Base-by-base conservation (phyloP, 2,888 invertebrate species). In the Hyposoter didymator region DNA sequence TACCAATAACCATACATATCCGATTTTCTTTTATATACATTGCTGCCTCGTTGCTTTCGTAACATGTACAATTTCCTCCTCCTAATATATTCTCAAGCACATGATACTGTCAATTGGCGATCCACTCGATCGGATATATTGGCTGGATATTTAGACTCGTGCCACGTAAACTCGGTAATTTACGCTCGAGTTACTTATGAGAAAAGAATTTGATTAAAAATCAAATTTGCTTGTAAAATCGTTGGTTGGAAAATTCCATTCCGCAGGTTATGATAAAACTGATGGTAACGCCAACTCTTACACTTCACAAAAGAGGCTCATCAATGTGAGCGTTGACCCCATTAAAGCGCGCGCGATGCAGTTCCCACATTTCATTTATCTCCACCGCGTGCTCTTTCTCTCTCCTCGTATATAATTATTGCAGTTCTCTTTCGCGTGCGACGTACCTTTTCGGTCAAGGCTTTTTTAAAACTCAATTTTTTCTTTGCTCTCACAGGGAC, bases 21-120 rank as follows among this genome's bases (percentile, higher is more conserved):
- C 22, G 52, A 64, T 67, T 49, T 64, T 39, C 7, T 22, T 67
- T 43, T 32, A 67, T 78, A 78, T 55, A 55, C n/a, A n/a, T n/a
- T 78, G 73, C 67, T 64, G 62, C 45, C 49, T 82, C 69, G 39
- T 10, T 39, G 49, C 69, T 74, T 47, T 74, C 8, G 1, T 39
- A 67, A 19, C 32, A 45, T 35, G 39, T 39, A 62, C 62, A 47
- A 70, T 69, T 28, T 17, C 52, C 14, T 14, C 45, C 66, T 12
- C 43, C n/a, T n/a, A n/a, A n/a, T n/a, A n/a, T 78, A 17, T 67
- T 70, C 64, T 22, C 49, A 22, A 67, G 84, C 72, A 76, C 62
- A 84, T 78, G 59, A 69, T 76, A 78, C 69, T 70, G 73, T 76
- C 74, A 47, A 83, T 59, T 78, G 69, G 69, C 74, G 74, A 81